Conservation (phyloP, 2,113 vertebrate species). For the Pluvialis apricaria region DNA sequence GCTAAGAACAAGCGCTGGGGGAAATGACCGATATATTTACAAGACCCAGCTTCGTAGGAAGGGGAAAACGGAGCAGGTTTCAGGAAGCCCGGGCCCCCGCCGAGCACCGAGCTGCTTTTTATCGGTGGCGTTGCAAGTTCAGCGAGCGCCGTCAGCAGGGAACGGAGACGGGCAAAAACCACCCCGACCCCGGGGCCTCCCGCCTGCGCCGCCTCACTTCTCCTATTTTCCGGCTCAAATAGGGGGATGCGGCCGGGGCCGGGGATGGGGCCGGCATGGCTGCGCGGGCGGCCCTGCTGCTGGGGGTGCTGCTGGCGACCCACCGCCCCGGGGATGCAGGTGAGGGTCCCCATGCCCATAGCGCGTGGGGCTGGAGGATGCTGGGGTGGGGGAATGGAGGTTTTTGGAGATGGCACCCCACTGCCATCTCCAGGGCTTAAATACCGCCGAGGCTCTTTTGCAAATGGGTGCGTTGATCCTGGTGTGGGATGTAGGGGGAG, state of each 20-base stretch:
- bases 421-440: accelerated
- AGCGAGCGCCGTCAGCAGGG: neutral
- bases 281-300: neutral
- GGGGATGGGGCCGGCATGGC: neutral
- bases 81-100: neutral
- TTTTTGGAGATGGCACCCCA: accelerated
- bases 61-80: neutral
- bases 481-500: neutral
- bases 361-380: accelerated
- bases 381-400: too few relatives aligned
- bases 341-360: neutral
- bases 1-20: accelerated
- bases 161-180: neutral
- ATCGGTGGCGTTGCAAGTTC: neutral
- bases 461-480: accelerated
- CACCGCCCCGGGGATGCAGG: neutral
- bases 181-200: neutral
- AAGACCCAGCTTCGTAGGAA: neutral
- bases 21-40: accelerated
- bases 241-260: neutral
- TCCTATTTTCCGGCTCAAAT: constrained; percentile 28
- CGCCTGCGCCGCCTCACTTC: neutral
- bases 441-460: neutral
- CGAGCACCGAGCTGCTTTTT: neutral
- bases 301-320: neutral